Evolutionary conservation across 1,140 invertebrate genomes (phyloP), one percentile per base, ranked within the genome.

Genomic region (Diachasma alloeum): DNA sequence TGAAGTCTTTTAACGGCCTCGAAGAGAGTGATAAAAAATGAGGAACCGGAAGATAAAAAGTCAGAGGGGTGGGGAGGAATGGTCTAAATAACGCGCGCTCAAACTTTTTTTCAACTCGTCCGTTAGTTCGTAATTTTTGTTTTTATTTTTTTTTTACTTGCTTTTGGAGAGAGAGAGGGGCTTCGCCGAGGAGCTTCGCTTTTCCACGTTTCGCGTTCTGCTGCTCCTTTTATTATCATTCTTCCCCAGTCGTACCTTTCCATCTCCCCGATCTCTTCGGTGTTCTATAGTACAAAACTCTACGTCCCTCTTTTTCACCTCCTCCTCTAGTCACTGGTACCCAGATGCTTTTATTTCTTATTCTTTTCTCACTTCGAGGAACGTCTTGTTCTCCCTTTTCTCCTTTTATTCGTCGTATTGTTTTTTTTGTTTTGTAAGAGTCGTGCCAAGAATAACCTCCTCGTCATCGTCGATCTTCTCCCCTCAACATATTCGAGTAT

Each of bases 71-170:
- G n/a, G 59, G 63, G 46, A 67, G 56, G 22, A 42, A 63, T 46
- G 48, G 15, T 74, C 72, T 66, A 74, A 74, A 74, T 74, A 74
- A 59, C 72, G 19, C 59, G 59, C 56, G 72, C n/a, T 24, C 37
- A 36, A 74, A 67, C 37, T 74, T 74, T 42, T 67, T 63, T 63
- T n/a, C 3, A 74, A 74, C 59, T 74, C 72, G 59, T 46, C 72
- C 72, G 72, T 74, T 74, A 46, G 37, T 74, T 63, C 72, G 72
- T 67, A 74, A 74, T 74, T 42, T 74, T 74, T 74, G 66, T 74
- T 42, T 63, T 63, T 63, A n/a, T n/a, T 26, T 31, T 59, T 19
- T 17, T 5, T 59, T 59, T 31, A 31, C 3, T 22, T 59, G 13
- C 22, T 19, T n/a, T 17, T 17, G 9, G n/a, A 59, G 10, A 31